A percentile compares a stretch with the other conserved stretches of the same genome.
phyloP scores from a whole-genome alignment of 2,113 vertebrate species.

The Rhombomys opimus region DNA sequence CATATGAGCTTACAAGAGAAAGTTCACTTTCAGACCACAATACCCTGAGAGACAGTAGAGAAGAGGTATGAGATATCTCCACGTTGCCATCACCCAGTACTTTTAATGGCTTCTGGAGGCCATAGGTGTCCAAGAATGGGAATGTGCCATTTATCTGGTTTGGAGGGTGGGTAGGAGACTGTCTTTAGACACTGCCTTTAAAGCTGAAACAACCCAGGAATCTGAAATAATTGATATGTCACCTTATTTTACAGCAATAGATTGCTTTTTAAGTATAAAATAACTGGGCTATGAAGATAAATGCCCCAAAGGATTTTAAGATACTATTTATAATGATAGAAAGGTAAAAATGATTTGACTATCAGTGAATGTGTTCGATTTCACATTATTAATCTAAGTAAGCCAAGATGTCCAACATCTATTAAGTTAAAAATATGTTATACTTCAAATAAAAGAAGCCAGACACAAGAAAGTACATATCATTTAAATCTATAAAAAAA shows the following conservation, averaged over 20 bases:
- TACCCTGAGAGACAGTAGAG: background rate
- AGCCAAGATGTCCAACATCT: background rate
- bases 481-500: background rate
- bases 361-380: conserved; percentile 22
- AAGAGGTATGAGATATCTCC: background rate
- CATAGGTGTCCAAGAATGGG: background rate
- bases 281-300: background rate
- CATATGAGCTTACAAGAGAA: background rate
- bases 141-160: background rate
- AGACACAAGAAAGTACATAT: conserved; percentile 8
- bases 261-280: conserved; percentile 25
- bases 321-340: conserved; percentile 13
- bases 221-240: conserved; percentile 31
- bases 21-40: background rate
- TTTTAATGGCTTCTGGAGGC: background rate
- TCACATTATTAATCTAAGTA: background rate
- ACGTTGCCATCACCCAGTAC: background rate
- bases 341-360: conserved; percentile 10
- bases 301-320: background rate
- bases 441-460: conserved; percentile 16
- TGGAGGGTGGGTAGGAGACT: background rate
- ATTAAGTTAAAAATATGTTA: conserved; percentile 49
- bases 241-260: background rate
- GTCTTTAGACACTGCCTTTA: background rate
- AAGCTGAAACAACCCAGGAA: background rate